A percentile compares a stretch with the other conserved stretches of the same genome.
Conservation (phyloP, 2,888 invertebrate genomes). For the Desoria tigrina region DNA sequence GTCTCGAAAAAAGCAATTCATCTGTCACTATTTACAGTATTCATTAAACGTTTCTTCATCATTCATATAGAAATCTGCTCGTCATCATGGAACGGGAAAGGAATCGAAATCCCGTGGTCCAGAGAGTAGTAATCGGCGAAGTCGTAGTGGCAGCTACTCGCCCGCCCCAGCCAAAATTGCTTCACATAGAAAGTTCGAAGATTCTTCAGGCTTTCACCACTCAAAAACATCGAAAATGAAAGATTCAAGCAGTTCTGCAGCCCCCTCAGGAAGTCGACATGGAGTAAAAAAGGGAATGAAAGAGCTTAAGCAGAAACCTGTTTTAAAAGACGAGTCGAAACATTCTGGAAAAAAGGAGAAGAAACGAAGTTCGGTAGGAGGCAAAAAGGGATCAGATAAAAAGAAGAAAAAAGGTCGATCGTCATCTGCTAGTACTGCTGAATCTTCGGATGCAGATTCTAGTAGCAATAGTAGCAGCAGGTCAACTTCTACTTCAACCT, state of each 20-base stretch:
- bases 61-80: constrained; percentile 29
- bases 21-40: no score
- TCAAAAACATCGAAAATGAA: not conserved
- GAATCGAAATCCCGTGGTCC: not conserved
- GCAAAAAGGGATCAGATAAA: constrained; percentile 28
- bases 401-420: constrained; percentile 35
- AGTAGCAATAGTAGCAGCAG: constrained; percentile 41
- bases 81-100: not conserved
- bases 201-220: not conserved
- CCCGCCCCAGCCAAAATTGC: not conserved
- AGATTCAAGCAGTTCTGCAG: not conserved
- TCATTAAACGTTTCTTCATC: no score
- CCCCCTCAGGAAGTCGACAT: not conserved
- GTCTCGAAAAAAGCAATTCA: no score
- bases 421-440: constrained; percentile 47
- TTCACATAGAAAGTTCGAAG: not conserved
- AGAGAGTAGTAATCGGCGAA: not conserved
- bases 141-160: not conserved
- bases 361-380: constrained; percentile 13
- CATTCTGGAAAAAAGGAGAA: constrained; percentile 15
- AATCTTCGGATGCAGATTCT: constrained; percentile 39
- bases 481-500: constrained; percentile 42
- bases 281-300: constrained; percentile 19
- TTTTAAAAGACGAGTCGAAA: constrained; percentile 7
- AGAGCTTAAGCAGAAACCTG: constrained; percentile 15